Base-by-base conservation (phyloP, 2,888 invertebrate species). In the Lamellibrachia satsuma region DNA sequence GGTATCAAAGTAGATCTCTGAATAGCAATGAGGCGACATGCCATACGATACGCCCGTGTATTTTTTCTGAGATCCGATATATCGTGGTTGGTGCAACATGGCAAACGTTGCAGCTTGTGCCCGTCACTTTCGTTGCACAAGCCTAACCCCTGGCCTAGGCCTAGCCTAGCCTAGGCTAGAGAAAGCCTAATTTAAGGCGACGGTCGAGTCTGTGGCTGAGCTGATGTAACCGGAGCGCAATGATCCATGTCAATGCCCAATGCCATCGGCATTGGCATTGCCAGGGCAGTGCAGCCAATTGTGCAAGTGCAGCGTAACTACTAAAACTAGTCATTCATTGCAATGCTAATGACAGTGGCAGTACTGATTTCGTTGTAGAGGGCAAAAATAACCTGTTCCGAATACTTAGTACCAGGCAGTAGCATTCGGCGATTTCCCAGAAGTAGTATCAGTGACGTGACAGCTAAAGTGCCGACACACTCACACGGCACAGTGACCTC, bases 401-500 rank as follows among this genome's bases (percentile, higher is more conserved):
- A 75, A 39, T 39, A 39, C 39, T 39, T 39, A 39, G 39, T 39
- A 39, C 39, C 39, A 39, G 39, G 39, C 39, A 39, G 39, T 39
- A 39, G 39, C 39, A 39, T 39, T 39, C 39, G 39, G 39, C 39
- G 39, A 39, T 39, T 39, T 39, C 39, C 39, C 39, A 39, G 39
- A 1, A 39, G 39, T 39, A 39, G 39, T 39, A 39, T 9, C 55
- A 55, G 39, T 39, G 39, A 39, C 39, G 39, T 39, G 39, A 39
- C 39, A 39, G 39, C 39, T 39, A 39, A 39, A 39, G 55, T 3
- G 75, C 75, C 75, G 22, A 75, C 75, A 75, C 75, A 75, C 75
- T 75, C 75, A 75, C 75, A 75, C 75, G n/a, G 75, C 75, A 75
- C 75, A 75, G 75, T 75, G 75, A 75, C 75, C 75, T 75, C 75